Base-by-base conservation (phyloP, 2,888 invertebrate genomes). In the Drosophila helvetica region DNA sequence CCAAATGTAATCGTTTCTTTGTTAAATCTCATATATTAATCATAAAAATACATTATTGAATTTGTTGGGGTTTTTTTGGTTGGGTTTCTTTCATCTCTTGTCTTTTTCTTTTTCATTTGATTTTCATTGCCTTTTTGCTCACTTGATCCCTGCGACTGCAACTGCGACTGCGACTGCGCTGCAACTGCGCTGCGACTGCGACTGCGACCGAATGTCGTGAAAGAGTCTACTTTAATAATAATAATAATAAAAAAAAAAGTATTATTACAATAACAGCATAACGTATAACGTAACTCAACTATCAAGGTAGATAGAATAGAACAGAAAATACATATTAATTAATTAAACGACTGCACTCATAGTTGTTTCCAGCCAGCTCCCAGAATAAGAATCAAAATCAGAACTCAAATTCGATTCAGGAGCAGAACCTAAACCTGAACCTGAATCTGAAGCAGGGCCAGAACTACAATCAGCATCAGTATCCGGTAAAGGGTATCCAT, bases 21-120 rank as follows among this genome's bases (percentile, higher is more conserved):
- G 85, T 83, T 84, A 85, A 83, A 84, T 84, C 83, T 80, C 83
- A 79, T 84, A 83, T 84, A 83, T 85, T 80, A 84, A 82, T 85
- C 74, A 70, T 84, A 84, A 83, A 85, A 84, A 84, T 84, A 84
- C 83, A 85, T 85, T 83, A 78, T 83, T 80, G 79, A 84, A 80
- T 85, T 83, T 77, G 68, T 81, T 77, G 66, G 54, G 64, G 69
- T 65, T 63, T 61, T 77, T 59, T 27, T 22, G 51, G 73, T 77
- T 61, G 61, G 25, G 54, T 57, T 27, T 67, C 76, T 60, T 17
- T 56, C 65, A n/a, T 54, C 56, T 54, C 52, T 58, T 38, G 50
- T 66, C 55, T 45, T 52, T 50, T 67, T 61, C 22, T 33, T 30
- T 50, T 58, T 64, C 46, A 52, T 68, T 56, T 38, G 45, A 30